Percentiles rank a stretch among this genome's conserved stretches.
phyloP scores from a whole-genome alignment of 2,113 vertebrate genomes.

The Menidia beryllina region DNA sequence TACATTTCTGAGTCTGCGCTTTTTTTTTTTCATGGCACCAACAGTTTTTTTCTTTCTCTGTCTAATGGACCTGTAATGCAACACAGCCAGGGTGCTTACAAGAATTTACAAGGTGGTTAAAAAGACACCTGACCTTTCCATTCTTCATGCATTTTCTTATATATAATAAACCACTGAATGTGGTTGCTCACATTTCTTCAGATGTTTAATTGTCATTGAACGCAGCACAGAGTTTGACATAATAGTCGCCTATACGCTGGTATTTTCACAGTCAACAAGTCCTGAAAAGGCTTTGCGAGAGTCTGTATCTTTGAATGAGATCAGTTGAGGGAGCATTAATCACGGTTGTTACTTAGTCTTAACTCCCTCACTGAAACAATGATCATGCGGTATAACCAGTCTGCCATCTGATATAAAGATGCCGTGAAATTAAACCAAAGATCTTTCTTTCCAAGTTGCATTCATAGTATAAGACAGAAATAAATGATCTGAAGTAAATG shows the following conservation, averaged over 20 bases:
- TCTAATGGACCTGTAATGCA: background rate
- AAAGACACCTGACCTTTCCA: slow-evolving; percentile 22
- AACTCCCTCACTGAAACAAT: no score
- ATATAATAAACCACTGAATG: background rate
- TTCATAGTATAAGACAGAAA: no score
- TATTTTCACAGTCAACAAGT: background rate
- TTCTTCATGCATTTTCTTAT: background rate
- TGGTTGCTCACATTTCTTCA: background rate
- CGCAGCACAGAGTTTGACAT: background rate
- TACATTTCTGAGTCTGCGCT: background rate
- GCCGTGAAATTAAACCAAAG: no score
- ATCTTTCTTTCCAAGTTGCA: no score
- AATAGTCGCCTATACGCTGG: background rate
- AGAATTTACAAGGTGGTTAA: slow-evolving; percentile 11
- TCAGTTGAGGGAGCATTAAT: no score
- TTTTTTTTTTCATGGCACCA: background rate
- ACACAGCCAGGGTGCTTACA: background rate
- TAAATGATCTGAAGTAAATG: no score
- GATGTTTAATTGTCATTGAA: background rate
- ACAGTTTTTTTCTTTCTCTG: background rate
- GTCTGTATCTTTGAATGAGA: no score
- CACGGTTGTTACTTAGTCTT: no score
- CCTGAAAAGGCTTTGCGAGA: background rate
- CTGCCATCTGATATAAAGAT: no score
- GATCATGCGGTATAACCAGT: no score